Evolutionary conservation across 1,140 invertebrate species (phyloP).

Genomic region (Megalonaias nervosa): DNA sequence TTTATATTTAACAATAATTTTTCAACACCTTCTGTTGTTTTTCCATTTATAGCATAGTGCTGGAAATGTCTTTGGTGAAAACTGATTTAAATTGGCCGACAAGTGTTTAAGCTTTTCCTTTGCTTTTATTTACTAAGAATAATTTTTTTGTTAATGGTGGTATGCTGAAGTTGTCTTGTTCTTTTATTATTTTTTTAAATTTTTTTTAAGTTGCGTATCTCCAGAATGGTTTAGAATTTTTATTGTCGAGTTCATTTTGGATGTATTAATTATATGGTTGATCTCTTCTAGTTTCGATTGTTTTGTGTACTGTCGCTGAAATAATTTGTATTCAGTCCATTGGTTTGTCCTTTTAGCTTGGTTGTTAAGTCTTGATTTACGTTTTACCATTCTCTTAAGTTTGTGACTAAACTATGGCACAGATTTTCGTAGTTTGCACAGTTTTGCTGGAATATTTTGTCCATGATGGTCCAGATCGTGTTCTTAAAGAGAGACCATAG

Average conservation of each 20-base stretch:
- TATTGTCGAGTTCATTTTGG: neutral
- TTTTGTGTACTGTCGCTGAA: neutral
- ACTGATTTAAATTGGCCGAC: conserved; percentile 30
- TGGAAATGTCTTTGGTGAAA: conserved; percentile 8
- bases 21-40: neutral
- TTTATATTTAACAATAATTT: conserved; percentile 11
- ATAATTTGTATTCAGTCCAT: conserved; percentile 20
- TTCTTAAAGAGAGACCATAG: neutral
- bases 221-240: conserved; percentile 7
- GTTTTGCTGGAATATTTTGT: conserved; percentile 1
- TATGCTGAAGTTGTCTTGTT: conserved; percentile 16
- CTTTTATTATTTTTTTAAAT: no score
- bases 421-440: neutral
- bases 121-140: neutral
- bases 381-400: neutral
- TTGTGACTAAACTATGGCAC: neutral
- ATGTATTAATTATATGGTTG: conserved; percentile 5
- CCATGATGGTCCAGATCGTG: neutral
- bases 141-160: neutral
- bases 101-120: conserved; percentile 10
- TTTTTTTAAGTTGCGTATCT: conserved; percentile 1
- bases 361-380: conserved; percentile 7
- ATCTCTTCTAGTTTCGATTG: neutral
- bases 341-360: conserved; percentile 20
- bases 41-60: neutral